These are phyloP conservation scores for Steinernema carpocapsae DNA, from an alignment of 2,888 invertebrate genomes.

Conservation along the genomic window DNA sequence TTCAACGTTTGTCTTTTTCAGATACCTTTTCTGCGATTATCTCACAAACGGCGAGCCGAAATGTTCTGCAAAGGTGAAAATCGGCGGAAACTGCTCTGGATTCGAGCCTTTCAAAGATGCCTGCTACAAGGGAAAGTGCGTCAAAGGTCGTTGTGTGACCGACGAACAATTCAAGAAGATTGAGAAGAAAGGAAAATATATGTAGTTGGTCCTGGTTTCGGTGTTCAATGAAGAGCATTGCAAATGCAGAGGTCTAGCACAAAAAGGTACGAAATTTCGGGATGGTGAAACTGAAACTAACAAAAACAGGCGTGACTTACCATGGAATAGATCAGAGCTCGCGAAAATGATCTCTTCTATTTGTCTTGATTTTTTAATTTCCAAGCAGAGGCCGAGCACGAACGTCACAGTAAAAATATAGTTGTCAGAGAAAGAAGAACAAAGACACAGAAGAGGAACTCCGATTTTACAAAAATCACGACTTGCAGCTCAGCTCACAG, in stretches of 20 bases:
- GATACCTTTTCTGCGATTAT: slow-evolving; percentile 63
- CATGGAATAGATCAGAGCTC: too few species aligned
- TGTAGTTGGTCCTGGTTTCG: neutral
- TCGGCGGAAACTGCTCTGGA: slow-evolving; percentile 62
- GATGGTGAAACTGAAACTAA: too few species aligned
- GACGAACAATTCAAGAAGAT: slow-evolving; percentile 23
- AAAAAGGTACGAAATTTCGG: too few species aligned
- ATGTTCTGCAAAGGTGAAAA: slow-evolving; percentile 60
- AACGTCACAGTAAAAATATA: too few species aligned
- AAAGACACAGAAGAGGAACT: too few species aligned
- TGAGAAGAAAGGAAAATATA: slow-evolving; percentile 5
- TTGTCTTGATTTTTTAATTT: too few species aligned
- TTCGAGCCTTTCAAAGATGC: slow-evolving; percentile 56
- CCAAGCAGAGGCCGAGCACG: too few species aligned
- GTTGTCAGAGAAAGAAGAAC: too few species aligned
- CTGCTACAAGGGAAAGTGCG: slow-evolving; percentile 61
- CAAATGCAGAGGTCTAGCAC: neutral
- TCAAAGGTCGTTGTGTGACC: slow-evolving; percentile 48
- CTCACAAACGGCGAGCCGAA: slow-evolving; percentile 42
- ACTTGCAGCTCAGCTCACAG: too few species aligned
- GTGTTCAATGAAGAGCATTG: neutral
- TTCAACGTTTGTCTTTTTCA: slow-evolving; percentile 38
- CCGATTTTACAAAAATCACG: too few species aligned
- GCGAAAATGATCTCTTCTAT: too few species aligned
- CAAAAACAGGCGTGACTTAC: too few species aligned